A percentile compares a stretch with the other conserved stretches of the same genome.
phyloP scores from a whole-genome alignment of 2,888 invertebrate species.

The Steromphala cineraria region DNA sequence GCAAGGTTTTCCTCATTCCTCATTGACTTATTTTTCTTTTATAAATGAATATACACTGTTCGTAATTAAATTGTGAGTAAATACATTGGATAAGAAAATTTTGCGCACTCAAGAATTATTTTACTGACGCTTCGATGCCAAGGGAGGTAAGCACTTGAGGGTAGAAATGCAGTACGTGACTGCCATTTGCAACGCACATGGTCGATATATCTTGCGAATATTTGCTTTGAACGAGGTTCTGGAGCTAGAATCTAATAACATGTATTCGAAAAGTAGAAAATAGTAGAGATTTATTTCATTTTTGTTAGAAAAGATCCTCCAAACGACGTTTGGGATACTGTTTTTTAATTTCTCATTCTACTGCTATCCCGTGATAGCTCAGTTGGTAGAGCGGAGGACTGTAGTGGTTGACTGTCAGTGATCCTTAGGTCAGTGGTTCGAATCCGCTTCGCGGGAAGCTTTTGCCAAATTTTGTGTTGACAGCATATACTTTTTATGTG shows the following conservation, averaged over 20 bases:
- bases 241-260: background rate
- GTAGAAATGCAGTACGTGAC: background rate
- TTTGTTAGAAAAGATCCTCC: too few relatives aligned
- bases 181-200: background rate
- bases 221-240: background rate
- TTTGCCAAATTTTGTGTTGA: slow-evolving; percentile 26
- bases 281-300: background rate
- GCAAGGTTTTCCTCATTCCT: too few relatives aligned
- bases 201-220: background rate
- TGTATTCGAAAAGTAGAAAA: background rate
- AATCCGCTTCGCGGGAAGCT: slow-evolving; percentile 72
- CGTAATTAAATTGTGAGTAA: too few relatives aligned
- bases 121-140: too few relatives aligned
- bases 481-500: too few relatives aligned
- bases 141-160: too few relatives aligned
- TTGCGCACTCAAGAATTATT: too few relatives aligned
- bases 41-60: too few relatives aligned
- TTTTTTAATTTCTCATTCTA: background rate
- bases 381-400: slow-evolving; percentile 76
- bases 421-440: slow-evolving; percentile 76
- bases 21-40: too few relatives aligned
- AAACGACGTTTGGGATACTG: too few relatives aligned
- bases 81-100: too few relatives aligned
- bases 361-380: slow-evolving; percentile 72
- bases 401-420: slow-evolving; percentile 64